Percentiles rank a stretch among this genome's conserved stretches.
phyloP scores from a whole-genome alignment of 1,140 invertebrate species.

The Drosophila nannoptera region DNA sequence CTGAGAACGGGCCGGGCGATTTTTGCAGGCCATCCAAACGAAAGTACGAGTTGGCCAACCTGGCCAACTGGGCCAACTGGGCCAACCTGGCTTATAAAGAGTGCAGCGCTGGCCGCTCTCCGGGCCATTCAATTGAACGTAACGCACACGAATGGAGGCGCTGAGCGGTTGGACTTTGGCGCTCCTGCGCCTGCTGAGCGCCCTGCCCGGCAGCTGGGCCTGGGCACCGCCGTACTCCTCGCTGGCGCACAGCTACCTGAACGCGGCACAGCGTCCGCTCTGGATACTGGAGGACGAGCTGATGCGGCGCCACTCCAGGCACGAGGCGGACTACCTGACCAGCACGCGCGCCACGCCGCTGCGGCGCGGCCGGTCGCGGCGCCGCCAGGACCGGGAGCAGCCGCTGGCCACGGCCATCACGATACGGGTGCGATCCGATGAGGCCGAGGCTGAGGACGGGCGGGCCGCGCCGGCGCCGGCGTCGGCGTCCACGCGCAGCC shows the following conservation, averaged over 20 bases:
- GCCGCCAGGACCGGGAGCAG: background rate
- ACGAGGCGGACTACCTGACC: slow-evolving; percentile 36
- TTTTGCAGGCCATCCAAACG: slow-evolving; percentile 51
- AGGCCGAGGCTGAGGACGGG: background rate
- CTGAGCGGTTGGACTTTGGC: slow-evolving; percentile 28
- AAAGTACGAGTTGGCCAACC: slow-evolving; percentile 53
- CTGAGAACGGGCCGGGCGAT: slow-evolving; percentile 53
- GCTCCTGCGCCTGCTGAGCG: slow-evolving; percentile 15
- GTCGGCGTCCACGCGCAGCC: background rate
- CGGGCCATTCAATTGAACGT: slow-evolving; percentile 16
- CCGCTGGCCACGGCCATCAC: slow-evolving; percentile 22
- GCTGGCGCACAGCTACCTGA: slow-evolving; percentile 32
- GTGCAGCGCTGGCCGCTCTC: background rate
- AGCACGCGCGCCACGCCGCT: slow-evolving; percentile 9
- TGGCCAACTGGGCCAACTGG: background rate
- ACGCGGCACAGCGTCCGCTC: slow-evolving; percentile 51
- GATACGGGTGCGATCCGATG: slow-evolving; percentile 42
- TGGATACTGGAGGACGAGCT: slow-evolving; percentile 71
- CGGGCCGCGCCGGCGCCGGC: background rate
- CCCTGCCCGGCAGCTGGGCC: slow-evolving; percentile 8
- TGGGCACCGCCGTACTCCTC: slow-evolving; percentile 6
- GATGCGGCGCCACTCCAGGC: slow-evolving; percentile 42
- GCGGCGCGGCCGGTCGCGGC: slow-evolving; percentile 6
- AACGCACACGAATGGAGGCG: slow-evolving; percentile 39
- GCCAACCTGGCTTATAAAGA: slow-evolving; percentile 43